Evolutionary conservation across 2,797 vertebrate genomes (phyloP).

Genomic region (Cheirogaleus major): DNA sequence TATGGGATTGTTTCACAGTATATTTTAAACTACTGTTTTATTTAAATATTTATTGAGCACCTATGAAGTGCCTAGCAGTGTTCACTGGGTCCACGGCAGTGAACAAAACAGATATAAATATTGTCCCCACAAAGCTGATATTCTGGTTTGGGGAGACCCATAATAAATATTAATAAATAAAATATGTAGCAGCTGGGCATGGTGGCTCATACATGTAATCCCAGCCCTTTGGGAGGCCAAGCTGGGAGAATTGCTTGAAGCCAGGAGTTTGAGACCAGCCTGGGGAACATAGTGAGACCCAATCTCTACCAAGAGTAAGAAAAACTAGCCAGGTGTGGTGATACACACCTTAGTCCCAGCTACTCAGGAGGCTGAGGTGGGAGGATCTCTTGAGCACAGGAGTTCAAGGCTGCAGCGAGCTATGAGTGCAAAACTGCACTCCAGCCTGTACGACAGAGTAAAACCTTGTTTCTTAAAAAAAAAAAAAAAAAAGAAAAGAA

Average conservation of each 20-base stretch:
- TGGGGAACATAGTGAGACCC: not conserved
- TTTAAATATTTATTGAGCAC: not conserved
- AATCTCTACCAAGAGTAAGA: not conserved
- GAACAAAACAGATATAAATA: not conserved
- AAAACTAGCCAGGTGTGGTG: not conserved
- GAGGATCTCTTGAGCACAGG: not conserved
- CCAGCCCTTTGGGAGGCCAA: not conserved
- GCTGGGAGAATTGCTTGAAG: not conserved
- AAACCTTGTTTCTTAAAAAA: not conserved
- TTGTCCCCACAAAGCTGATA: not conserved
- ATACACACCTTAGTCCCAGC: not conserved
- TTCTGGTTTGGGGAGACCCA: not conserved
- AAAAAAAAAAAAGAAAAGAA: not conserved
- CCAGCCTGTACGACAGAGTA: not conserved
- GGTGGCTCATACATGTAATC: not conserved
- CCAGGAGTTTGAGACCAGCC: not conserved
- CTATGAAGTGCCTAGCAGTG: not conserved
- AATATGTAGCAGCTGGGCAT: accelerated
- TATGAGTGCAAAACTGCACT: not conserved
- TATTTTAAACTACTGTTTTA: not conserved
- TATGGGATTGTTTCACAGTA: not conserved
- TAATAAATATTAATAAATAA: not conserved
- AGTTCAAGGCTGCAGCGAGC: not conserved
- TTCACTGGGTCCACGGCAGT: not conserved
- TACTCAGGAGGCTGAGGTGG: not conserved